phyloP scores from a whole-genome alignment of 2,113 vertebrate species.

The Rhinolophus ferrumequinum region DNA sequence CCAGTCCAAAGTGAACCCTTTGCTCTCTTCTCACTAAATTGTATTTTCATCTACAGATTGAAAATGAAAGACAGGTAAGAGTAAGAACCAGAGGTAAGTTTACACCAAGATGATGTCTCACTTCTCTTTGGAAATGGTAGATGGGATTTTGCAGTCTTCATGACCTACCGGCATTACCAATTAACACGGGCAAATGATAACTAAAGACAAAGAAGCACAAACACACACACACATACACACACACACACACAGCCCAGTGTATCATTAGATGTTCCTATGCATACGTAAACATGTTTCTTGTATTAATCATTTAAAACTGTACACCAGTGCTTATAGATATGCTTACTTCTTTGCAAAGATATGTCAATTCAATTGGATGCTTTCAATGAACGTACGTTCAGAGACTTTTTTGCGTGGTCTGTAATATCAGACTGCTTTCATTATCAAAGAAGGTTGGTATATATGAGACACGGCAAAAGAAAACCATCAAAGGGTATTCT shows the following conservation, averaged over 20 bases:
- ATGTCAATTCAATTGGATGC: not conserved
- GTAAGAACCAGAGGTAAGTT: not conserved
- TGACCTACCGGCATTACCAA: not conserved
- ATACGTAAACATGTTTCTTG: not conserved
- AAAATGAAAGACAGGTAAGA: not conserved
- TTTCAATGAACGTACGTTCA: not conserved
- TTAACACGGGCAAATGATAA: not conserved
- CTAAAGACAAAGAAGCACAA: not conserved
- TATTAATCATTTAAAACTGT: not conserved
- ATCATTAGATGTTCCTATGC: not conserved
- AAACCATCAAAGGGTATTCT: not conserved
- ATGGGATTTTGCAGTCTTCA: not conserved
- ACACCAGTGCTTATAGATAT: not conserved
- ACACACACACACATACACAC: not conserved
- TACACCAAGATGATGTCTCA: not conserved
- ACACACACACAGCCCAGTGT: fast-evolving
- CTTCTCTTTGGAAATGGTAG: not conserved
- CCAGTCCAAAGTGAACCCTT: not conserved
- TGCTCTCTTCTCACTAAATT: not conserved
- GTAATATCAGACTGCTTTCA: not conserved
- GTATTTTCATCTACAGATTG: not conserved
- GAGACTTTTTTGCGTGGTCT: not conserved
- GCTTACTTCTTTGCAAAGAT: not conserved
- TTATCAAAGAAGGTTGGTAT: not conserved
- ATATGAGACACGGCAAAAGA: not conserved